Evolutionary conservation across 1,140 invertebrate species (phyloP).

Genomic region (Zaprionus ghesquierei): DNA sequence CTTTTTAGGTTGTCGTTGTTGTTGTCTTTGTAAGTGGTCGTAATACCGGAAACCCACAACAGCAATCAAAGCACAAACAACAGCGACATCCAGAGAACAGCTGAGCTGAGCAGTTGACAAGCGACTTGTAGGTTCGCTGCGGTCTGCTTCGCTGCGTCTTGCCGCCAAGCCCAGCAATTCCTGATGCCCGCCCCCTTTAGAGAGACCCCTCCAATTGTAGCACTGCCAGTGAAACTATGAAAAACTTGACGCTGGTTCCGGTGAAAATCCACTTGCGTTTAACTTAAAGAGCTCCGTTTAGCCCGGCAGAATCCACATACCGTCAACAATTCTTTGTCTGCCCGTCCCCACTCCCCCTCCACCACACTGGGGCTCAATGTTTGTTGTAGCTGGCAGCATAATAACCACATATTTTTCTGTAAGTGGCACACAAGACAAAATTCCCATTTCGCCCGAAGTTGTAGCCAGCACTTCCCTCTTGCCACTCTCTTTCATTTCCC

Average conservation of each 20-base stretch:
- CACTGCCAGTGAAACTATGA: neutral
- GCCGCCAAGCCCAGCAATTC: too few species aligned
- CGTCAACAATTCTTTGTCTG: neutral
- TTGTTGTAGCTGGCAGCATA: neutral
- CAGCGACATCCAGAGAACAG: neutral
- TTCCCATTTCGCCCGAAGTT: neutral
- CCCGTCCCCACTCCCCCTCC: neutral
- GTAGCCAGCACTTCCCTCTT: neutral
- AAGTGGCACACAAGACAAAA: neutral
- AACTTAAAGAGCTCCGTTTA: neutral
- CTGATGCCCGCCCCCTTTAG: neutral
- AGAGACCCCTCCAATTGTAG: neutral
- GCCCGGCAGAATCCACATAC: neutral
- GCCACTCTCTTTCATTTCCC: neutral
- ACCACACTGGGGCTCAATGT: neutral
- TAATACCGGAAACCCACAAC: neutral
- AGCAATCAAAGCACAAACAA: neutral
- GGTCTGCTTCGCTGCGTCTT: too few species aligned
- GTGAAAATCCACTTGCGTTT: neutral
- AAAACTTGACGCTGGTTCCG: neutral
- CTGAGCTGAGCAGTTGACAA: neutral
- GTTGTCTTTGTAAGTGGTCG: neutral
- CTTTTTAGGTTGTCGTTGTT: neutral
- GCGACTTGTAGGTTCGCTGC: neutral
- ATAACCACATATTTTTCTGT: neutral